A percentile compares a stretch with the other conserved stretches of the same genome.
These are phyloP conservation scores for Megalops atlanticus DNA, from an alignment of 2,113 vertebrate species.

Conservation along the genomic window DNA sequence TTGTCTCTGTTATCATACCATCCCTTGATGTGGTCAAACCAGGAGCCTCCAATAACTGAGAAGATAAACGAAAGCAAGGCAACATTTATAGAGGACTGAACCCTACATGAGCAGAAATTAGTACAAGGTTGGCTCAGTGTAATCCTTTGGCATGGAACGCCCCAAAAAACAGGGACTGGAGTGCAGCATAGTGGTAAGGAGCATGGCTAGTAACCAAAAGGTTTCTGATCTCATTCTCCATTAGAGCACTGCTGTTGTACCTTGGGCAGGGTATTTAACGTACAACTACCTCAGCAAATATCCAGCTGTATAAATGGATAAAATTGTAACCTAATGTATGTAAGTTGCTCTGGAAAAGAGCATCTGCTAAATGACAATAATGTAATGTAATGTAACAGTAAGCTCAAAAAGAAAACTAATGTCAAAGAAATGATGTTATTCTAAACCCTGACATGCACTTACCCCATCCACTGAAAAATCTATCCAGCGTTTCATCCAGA, in stretches of 20 bases:
- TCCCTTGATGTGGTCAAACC: slow-evolving; percentile 68
- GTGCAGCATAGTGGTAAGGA: too few species aligned
- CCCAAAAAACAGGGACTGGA: too few species aligned
- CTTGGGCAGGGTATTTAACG: too few species aligned
- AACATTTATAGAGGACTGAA: neutral
- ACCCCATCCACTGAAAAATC: slow-evolving; percentile 44
- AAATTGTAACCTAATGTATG: too few species aligned
- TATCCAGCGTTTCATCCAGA: slow-evolving; percentile 38
- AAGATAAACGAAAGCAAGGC: neutral
- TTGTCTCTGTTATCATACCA: slow-evolving; percentile 65
- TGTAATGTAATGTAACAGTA: too few species aligned
- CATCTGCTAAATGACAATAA: too few species aligned
- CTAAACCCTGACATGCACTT: slow-evolving; percentile 19
- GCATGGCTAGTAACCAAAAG: too few species aligned
- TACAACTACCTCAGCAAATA: too few species aligned
- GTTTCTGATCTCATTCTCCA: too few species aligned
- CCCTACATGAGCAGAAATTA: neutral
- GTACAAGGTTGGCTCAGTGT: neutral
- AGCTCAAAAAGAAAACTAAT: neutral
- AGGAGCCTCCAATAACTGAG: slow-evolving; percentile 51
- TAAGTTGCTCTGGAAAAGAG: too few species aligned
- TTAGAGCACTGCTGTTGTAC: too few species aligned
- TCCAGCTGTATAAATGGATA: too few species aligned
- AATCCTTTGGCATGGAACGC: neutral
- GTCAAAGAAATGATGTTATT: neutral